phyloP scores from a whole-genome alignment of 2,797 vertebrate genomes.

The Bradypus variegatus region DNA sequence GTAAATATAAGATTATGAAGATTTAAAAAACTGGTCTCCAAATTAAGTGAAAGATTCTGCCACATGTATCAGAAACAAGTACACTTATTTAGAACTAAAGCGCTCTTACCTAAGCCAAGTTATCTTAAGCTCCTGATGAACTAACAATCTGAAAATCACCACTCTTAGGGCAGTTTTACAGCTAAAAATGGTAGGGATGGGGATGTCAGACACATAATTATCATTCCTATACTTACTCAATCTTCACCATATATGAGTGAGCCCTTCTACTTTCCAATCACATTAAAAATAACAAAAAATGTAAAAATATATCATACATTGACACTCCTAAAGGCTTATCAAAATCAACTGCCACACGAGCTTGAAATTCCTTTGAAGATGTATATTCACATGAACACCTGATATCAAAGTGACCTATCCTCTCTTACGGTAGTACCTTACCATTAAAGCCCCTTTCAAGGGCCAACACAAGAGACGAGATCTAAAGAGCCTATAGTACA shows the following conservation, averaged over 20 bases:
- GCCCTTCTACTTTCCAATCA: slow-evolving; percentile 45
- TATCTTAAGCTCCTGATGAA: not conserved
- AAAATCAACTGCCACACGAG: slow-evolving; percentile 37
- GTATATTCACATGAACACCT: slow-evolving; percentile 22
- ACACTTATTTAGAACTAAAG: not conserved
- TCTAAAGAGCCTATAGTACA: slow-evolving; percentile 17
- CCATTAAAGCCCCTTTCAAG: slow-evolving; percentile 36
- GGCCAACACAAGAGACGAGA: slow-evolving; percentile 43
- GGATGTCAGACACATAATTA: slow-evolving; percentile 7
- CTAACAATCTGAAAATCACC: slow-evolving; percentile 1
- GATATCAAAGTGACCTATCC: slow-evolving; percentile 32
- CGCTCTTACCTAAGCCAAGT: not conserved
- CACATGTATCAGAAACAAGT: slow-evolving; percentile 1
- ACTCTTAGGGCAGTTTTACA: slow-evolving; percentile 5
- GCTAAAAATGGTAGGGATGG: not conserved
- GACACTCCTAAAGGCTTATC: slow-evolving; percentile 19
- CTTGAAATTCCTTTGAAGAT: slow-evolving; percentile 49
- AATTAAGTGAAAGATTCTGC: slow-evolving; percentile 43
- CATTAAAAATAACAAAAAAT: slow-evolving; percentile 45
- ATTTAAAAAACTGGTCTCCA: slow-evolving; percentile 28
- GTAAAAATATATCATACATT: slow-evolving; percentile 31
- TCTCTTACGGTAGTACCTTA: slow-evolving; percentile 27
- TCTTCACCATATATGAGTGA: slow-evolving; percentile 20
- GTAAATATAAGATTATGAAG: slow-evolving; percentile 20
- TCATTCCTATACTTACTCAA: slow-evolving; percentile 31